Percentiles rank a stretch among this genome's conserved stretches.
These are phyloP conservation scores for Caprella mutica DNA, from an alignment of 2,888 invertebrate species.

Conservation along the genomic window DNA sequence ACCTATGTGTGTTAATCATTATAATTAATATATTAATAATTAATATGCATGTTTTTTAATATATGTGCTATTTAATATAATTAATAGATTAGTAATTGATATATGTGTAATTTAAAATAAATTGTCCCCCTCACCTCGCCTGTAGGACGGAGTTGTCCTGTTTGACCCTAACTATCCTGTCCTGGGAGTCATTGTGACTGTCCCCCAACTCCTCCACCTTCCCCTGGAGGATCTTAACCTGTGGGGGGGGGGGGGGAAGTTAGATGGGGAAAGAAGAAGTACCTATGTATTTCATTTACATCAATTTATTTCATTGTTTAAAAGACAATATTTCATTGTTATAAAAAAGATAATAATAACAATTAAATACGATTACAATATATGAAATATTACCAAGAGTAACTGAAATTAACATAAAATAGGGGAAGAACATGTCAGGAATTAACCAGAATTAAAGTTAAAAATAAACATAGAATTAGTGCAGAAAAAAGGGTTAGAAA, in stretches of 20 bases:
- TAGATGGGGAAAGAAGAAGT: not conserved
- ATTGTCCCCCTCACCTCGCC: slow-evolving; percentile 50
- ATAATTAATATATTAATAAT: too few relatives aligned
- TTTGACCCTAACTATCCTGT: slow-evolving; percentile 76
- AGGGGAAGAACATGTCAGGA: too few relatives aligned
- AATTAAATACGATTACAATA: not conserved
- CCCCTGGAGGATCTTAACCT: slow-evolving; percentile 86
- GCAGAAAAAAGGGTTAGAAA: too few relatives aligned
- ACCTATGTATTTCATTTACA: not conserved
- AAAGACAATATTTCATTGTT: not conserved
- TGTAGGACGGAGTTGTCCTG: slow-evolving; percentile 86
- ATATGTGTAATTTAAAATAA: too few relatives aligned
- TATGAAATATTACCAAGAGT: not conserved
- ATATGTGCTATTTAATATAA: too few relatives aligned
- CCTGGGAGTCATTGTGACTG: slow-evolving; percentile 73
- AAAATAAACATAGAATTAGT: too few relatives aligned
- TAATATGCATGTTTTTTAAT: too few relatives aligned
- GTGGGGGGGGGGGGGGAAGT: slow-evolving; percentile 30
- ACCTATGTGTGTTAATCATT: too few relatives aligned
- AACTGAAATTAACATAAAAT: too few relatives aligned
- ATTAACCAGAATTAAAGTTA: too few relatives aligned
- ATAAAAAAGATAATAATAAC: not conserved
- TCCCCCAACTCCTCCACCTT: slow-evolving; percentile 81
- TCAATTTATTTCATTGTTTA: not conserved
- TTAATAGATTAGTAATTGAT: too few relatives aligned